Conservation (phyloP, 2,113 vertebrate genomes). For the Sylvilagus bachmani region DNA sequence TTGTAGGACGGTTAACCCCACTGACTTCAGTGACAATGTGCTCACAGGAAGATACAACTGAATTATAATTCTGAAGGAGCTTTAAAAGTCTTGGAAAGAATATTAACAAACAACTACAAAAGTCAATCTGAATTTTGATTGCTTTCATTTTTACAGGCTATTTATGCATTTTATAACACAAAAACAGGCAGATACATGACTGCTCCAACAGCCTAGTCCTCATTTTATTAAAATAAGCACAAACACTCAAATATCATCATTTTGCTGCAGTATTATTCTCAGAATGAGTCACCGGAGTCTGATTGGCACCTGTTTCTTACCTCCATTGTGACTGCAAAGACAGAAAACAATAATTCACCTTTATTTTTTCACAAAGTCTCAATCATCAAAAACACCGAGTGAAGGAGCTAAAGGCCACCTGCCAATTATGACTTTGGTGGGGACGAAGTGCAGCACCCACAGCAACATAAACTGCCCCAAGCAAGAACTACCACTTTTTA, state of each 20-base stretch:
- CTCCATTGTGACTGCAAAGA: neutral
- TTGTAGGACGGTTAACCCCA: neutral
- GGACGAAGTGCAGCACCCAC: neutral
- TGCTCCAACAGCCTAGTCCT: neutral
- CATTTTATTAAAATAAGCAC: constrained; percentile 47
- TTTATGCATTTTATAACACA: constrained; percentile 37
- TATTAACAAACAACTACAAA: neutral
- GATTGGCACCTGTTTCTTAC: constrained; percentile 41
- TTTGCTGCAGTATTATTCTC: constrained; percentile 9
- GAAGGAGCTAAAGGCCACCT: constrained; percentile 4
- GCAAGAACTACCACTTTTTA: neutral
- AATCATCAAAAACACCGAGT: constrained; percentile 13
- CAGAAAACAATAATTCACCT: neutral
- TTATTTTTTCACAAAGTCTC: constrained; percentile 35
- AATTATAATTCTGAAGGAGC: neutral
- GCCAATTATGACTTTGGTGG: neutral
- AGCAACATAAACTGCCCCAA: neutral
- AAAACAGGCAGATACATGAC: neutral
- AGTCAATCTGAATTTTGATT: neutral
- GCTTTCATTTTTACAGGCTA: neutral
- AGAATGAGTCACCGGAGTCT: neutral
- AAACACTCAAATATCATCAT: neutral
- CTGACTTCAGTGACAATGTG: neutral
- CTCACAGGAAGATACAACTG: neutral
- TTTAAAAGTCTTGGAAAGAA: neutral